phyloP scores from a whole-genome alignment of 2,888 invertebrate genomes.

The Drosophila falleni region DNA sequence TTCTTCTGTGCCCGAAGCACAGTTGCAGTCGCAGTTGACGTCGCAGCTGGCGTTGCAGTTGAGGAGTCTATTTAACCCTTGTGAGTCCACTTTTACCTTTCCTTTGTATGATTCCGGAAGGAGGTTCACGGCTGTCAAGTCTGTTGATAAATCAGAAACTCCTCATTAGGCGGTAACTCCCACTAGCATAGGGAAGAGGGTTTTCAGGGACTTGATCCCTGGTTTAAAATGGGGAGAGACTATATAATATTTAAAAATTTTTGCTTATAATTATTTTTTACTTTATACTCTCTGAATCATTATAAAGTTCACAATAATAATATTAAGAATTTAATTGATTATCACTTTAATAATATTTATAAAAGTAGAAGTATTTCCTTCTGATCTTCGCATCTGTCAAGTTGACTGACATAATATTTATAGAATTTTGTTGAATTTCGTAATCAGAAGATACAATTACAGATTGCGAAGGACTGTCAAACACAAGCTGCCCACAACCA shows the following conservation, averaged over 20 bases:
- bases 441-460: slow-evolving; percentile 3
- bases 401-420: slow-evolving; percentile 15
- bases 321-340: no score
- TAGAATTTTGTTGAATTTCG: slow-evolving; percentile 1
- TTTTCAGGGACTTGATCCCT: background rate
- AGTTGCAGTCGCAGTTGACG: slow-evolving; percentile 3
- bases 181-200: slow-evolving; percentile 6
- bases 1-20: background rate
- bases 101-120: slow-evolving; percentile 37
- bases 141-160: slow-evolving; percentile 16
- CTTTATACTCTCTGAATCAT: no score
- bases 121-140: slow-evolving; percentile 59
- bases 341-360: no score
- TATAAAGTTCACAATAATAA: background rate
- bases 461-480: slow-evolving; percentile 55
- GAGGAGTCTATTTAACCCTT: slow-evolving; percentile 24
- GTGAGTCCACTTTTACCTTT: slow-evolving; percentile 64
- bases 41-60: slow-evolving; percentile 5
- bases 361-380: no score
- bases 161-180: slow-evolving; percentile 25
- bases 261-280: no score
- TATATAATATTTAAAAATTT: no score
- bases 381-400: background rate
- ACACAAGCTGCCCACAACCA: slow-evolving; percentile 52
- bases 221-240: background rate